phyloP scores from a whole-genome alignment of 2,113 vertebrate species.

The Athene cunicularia region DNA sequence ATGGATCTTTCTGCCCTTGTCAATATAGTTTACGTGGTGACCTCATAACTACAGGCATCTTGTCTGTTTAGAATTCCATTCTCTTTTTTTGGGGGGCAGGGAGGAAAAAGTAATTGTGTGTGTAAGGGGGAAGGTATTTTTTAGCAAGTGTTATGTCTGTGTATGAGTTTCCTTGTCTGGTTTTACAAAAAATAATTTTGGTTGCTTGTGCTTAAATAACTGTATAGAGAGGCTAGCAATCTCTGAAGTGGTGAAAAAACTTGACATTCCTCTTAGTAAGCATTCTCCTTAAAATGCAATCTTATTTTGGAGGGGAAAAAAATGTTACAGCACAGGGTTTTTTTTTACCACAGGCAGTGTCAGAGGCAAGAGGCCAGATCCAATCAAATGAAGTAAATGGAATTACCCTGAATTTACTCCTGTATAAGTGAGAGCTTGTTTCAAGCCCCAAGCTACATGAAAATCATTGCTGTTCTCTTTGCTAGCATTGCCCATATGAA shows the following conservation, averaged over 20 bases:
- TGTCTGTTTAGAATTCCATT: not conserved
- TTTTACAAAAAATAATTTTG: not conserved
- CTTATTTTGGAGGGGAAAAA: not conserved
- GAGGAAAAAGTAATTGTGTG: not conserved
- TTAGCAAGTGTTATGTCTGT: not conserved
- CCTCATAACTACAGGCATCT: not conserved
- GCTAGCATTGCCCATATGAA: slow-evolving; percentile 5
- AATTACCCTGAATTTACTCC: slow-evolving; percentile 50
- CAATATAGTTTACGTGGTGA: not conserved
- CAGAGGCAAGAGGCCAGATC: slow-evolving; percentile 17
- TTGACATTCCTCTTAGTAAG: not conserved
- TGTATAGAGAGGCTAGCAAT: not conserved
- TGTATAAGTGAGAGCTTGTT: slow-evolving; percentile 50
- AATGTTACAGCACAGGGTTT: not conserved
- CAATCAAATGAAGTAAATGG: slow-evolving; percentile 48
- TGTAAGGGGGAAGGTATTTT: not conserved
- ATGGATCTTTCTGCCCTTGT: not conserved
- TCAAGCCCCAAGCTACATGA: slow-evolving; percentile 33
- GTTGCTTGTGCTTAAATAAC: not conserved
- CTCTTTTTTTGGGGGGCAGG: accelerated
- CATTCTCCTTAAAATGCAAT: not conserved
- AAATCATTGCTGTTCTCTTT: slow-evolving; percentile 42
- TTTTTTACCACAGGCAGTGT: slow-evolving; percentile 5
- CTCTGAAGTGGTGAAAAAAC: not conserved
- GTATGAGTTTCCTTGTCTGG: not conserved